Evolutionary conservation across 2,888 invertebrate genomes (phyloP).

Genomic region (Erebia aethiops): DNA sequence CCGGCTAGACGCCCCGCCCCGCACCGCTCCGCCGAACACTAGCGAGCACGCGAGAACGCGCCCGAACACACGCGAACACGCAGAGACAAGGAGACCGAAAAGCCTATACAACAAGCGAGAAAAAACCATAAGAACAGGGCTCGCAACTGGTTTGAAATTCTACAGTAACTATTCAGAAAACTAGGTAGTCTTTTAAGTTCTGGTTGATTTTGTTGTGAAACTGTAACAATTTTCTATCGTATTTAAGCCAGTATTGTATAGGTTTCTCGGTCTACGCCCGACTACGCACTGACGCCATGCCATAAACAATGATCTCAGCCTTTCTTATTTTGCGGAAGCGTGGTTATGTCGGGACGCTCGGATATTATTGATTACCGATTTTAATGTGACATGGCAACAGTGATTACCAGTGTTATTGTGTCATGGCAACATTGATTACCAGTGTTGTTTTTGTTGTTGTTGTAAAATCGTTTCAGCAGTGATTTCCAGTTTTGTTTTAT

Average conservation of each 20-base stretch:
- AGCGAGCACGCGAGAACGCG: constrained; percentile 2
- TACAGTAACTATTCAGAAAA: too few relatives aligned
- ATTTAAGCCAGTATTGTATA: not conserved
- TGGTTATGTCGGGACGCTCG: constrained; percentile 6
- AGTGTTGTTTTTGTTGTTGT: too few relatives aligned
- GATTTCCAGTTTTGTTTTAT: not conserved
- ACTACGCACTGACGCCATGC: constrained; percentile 19
- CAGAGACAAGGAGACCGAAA: not conserved
- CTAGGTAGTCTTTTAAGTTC: not conserved
- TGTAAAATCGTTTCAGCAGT: not conserved
- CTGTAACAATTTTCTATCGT: not conserved
- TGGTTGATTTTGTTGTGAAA: not conserved
- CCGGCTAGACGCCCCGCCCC: constrained; percentile 54
- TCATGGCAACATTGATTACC: not conserved
- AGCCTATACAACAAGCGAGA: not conserved
- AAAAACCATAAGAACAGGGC: not conserved
- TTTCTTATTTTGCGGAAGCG: constrained; percentile 26
- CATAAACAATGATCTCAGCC: constrained; percentile 28
- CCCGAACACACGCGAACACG: not conserved
- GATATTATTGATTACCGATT: not conserved
- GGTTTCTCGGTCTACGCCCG: constrained; percentile 10
- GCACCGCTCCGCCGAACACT: constrained; percentile 23
- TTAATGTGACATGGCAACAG: not conserved
- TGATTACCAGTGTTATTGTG: not conserved
- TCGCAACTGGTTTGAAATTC: not conserved